Base-by-base conservation (phyloP, 35 echinoderm and acorn worm genomes). In the Amphiura filiformis region DNA sequence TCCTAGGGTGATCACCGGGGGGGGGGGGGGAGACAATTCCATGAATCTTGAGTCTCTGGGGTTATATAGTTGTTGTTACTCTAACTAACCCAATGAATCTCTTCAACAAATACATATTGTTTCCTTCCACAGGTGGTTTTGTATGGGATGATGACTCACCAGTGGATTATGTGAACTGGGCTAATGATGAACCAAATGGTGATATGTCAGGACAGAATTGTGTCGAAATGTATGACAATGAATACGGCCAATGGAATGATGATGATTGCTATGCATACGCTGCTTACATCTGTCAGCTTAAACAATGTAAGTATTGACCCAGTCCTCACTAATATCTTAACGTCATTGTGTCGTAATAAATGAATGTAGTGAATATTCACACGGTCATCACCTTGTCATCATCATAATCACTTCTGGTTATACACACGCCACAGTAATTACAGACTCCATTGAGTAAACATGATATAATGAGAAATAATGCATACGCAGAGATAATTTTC, bases 241-340 rank as follows among this genome's bases (percentile, higher is more conserved):
- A 90, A 0, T 94, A 82, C 31, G 92, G 89, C 30, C 86, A 90
- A 34, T 98, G 96, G 96, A 98, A 98, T 84, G 92, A 98, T 84
- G 96, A 77, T 12, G 87, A 92, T 36, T 98, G 96, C 42, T 75
- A 82, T 35, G 87, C 41, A 38, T 37, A 78, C 34, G 78, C 86
- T 18, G 87, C 80, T 39, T 98, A 90, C 76, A 47, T 98, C 35
- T 98, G 96, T 79, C 78, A 97, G 76, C 89, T 89, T 49, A 47
- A 36, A 35, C 93, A 94, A 90, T 76, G 88, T 90, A 42, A 37
- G 88, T 83, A 13, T n/a, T n/a, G n/a, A n/a, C n/a, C n/a, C n/a
- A n/a, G n/a, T n/a, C n/a, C n/a, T n/a, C n/a, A n/a, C n/a, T n/a
- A n/a, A n/a, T n/a, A n/a, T n/a, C n/a, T n/a, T n/a, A n/a, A n/a